Percentiles rank a stretch among this genome's conserved stretches.
These are phyloP conservation scores for Apotomis capreana DNA, from an alignment of 2,888 invertebrate genomes.

Conservation along the genomic window DNA sequence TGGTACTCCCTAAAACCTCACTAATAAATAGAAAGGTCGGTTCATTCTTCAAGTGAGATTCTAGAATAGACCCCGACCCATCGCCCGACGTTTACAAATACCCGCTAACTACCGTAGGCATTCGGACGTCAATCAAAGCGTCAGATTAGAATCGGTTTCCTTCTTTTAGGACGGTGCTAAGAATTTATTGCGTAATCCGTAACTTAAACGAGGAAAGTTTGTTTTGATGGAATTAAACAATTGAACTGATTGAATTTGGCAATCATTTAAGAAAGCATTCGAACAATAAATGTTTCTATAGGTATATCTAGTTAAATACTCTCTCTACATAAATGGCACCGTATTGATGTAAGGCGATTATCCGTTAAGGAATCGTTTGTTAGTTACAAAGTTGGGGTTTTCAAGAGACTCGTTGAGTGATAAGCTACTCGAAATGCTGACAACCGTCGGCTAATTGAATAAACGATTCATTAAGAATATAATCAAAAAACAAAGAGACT, in stretches of 20 bases:
- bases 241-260: slow-evolving; percentile 24
- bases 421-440: slow-evolving; percentile 42
- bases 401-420: neutral
- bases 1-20: neutral
- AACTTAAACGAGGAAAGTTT: slow-evolving; percentile 7
- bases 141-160: slow-evolving; percentile 27
- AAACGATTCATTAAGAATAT: slow-evolving; percentile 35
- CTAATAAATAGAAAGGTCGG: neutral
- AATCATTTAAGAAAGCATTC: slow-evolving; percentile 31
- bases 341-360: neutral
- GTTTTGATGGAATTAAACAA: slow-evolving; percentile 33
- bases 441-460: slow-evolving; percentile 45
- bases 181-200: slow-evolving; percentile 17
- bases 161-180: slow-evolving; percentile 19
- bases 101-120: slow-evolving; percentile 27
- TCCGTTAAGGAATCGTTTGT: neutral
- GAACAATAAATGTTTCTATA: slow-evolving; percentile 1
- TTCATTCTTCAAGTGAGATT: neutral
- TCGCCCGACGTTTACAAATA: slow-evolving; percentile 35
- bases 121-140: slow-evolving; percentile 35
- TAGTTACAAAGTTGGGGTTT: neutral
- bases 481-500: slow-evolving; percentile 47
- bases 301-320: neutral
- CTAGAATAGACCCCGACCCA: slow-evolving; percentile 26
- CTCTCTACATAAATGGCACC: neutral